These are phyloP conservation scores for Drosophila melanica DNA, from an alignment of 1,140 invertebrate genomes.

Conservation along the genomic window DNA sequence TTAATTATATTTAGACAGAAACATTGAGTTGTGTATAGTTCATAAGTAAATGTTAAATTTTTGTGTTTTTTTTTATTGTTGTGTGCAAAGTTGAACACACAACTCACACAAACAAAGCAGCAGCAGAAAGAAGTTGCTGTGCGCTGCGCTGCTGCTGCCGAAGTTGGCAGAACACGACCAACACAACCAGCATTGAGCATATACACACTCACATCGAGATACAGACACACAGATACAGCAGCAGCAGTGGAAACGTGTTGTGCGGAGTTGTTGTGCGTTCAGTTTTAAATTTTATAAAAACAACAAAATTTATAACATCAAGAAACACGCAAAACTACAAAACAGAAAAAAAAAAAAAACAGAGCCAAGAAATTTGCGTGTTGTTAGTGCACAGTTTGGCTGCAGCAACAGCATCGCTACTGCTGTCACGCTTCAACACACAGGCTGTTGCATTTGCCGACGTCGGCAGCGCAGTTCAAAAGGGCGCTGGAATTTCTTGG, in stretches of 20 bases:
- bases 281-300: slow-evolving; percentile 31
- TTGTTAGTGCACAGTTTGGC: slow-evolving; percentile 37
- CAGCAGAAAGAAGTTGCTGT: slow-evolving; percentile 32
- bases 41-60: slow-evolving; percentile 7
- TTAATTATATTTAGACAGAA: slow-evolving; percentile 1
- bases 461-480: slow-evolving; percentile 45
- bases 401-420: slow-evolving; percentile 46
- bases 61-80: slow-evolving; percentile 33
- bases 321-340: slow-evolving; percentile 17
- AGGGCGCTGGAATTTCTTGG: slow-evolving; percentile 53
- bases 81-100: slow-evolving; percentile 35
- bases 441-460: slow-evolving; percentile 43
- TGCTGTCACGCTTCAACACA: slow-evolving; percentile 53
- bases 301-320: not conserved
- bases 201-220: slow-evolving; percentile 38
- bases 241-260: slow-evolving; percentile 49
- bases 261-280: slow-evolving; percentile 33
- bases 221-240: slow-evolving; percentile 31
- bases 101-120: slow-evolving; percentile 17
- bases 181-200: slow-evolving; percentile 49
- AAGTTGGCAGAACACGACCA: slow-evolving; percentile 49
- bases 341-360: slow-evolving; percentile 28
- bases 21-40: not conserved
- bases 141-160: slow-evolving; percentile 30
- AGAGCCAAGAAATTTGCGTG: slow-evolving; percentile 39